These are phyloP conservation scores for Thera britannica DNA, from an alignment of 2,888 invertebrate genomes.

Conservation along the genomic window DNA sequence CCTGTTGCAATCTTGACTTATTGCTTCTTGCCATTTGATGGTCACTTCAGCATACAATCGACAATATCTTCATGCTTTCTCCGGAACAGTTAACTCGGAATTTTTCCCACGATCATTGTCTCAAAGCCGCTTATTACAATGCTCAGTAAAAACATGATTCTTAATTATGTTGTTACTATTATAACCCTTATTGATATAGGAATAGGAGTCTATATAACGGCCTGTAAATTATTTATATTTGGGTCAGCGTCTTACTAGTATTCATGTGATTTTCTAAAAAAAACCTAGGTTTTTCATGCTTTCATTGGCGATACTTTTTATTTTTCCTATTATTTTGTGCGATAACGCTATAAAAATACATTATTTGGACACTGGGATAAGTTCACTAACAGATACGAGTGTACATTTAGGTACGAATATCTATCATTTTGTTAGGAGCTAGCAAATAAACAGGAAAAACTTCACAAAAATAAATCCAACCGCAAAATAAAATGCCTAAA, in stretches of 20 bases:
- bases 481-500: constrained; percentile 32
- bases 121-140: constrained; percentile 43
- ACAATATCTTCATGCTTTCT: constrained; percentile 59
- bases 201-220: constrained; percentile 15
- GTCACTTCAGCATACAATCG: constrained; percentile 57
- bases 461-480: constrained; percentile 14
- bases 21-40: constrained; percentile 14
- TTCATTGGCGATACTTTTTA: too few species aligned
- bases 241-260: constrained; percentile 14
- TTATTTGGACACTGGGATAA: too few species aligned
- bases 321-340: too few species aligned
- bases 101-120: constrained; percentile 76
- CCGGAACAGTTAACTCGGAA: constrained; percentile 64
- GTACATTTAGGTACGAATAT: too few species aligned
- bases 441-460: constrained; percentile 25
- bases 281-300: too few species aligned
- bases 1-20: constrained; percentile 25
- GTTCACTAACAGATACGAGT: too few species aligned
- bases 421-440: neutral
- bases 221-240: neutral
- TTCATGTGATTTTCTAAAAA: neutral
- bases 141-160: constrained; percentile 20
- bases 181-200: constrained; percentile 11
- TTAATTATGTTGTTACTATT: constrained; percentile 4
- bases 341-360: too few species aligned